Evolutionary conservation across 2,113 vertebrate genomes (phyloP), one percentile per base, ranked within the genome.

Genomic region (Tyrannus savana): DNA sequence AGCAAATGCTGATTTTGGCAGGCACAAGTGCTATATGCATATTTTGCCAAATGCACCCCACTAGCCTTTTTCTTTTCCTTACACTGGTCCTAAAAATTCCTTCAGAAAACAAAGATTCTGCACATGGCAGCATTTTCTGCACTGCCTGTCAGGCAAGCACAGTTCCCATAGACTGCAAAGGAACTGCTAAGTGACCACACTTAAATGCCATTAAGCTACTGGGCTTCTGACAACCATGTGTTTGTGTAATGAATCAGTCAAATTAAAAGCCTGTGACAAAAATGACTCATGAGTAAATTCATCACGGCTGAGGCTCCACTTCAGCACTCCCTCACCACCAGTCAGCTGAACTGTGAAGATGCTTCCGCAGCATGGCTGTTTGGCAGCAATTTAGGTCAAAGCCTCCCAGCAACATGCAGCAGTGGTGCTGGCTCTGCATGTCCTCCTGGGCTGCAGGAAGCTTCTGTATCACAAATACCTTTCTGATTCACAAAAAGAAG

Each of bases 141-240:
- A 90, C 76, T 72, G 79, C 49, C 80, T 88, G 83, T 93, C 85
- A 94, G 68, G 92, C 47, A 74, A 96, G 64, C 52, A 67, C 72
- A 50, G 88, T 42, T 92, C 85, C 47, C 88, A 88, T 67, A 63
- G 66, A 90, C 90, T 92, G 93, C 85, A 87, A 78, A 89, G 92
- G 80, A 95, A 92, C 93, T 96, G 90, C 88, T 96, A 96, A 97
- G 92, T 96, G 93, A 96, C 91, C 95, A 96, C 96, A 93, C 95
- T 94, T 91, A 90, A 96, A 94, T 93, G 85, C 76, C 94, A 96
- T 93, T 96, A 95, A 96, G 94, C 94, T 96, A 90, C 95, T 95
- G 84, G 87, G 90, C 74, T 95, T 96, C 94, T 96, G 94, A 97
- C 95, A 95, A 71, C 72, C 87, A 95, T 94, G 91, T 95, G 94